Percentiles rank a stretch among this genome's conserved stretches.
Evolutionary conservation across 1,140 invertebrate genomes (phyloP).

Genomic region (Homalodisca vitripennis): DNA sequence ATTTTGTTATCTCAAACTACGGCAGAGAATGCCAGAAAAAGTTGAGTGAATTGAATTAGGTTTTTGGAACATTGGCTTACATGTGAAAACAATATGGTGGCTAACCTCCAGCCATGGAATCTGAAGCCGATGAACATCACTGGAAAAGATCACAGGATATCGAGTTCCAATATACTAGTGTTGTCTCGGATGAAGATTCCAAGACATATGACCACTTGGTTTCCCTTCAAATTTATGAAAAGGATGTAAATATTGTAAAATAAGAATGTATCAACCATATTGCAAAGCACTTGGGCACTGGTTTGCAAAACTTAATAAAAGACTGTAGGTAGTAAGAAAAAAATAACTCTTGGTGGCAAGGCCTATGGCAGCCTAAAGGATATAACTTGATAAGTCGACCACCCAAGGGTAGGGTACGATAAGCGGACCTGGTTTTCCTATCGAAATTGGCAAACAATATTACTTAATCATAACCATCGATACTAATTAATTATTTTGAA

Average conservation of each 20-base stretch:
- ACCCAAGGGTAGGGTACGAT: no score
- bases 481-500: no score
- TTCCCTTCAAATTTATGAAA: slow-evolving; percentile 37
- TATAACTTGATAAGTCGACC: no score
- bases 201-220: slow-evolving; percentile 38
- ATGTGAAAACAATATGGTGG: slow-evolving; percentile 36
- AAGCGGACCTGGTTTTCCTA: no score
- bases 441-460: no score
- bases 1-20: slow-evolving; percentile 13
- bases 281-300: slow-evolving; percentile 40
- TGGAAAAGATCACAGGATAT: slow-evolving; percentile 39
- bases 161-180: slow-evolving; percentile 39
- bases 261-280: slow-evolving; percentile 44
- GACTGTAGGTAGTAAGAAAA: slow-evolving; percentile 24
- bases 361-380: slow-evolving; percentile 27
- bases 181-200: slow-evolving; percentile 42
- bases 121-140: slow-evolving; percentile 37
- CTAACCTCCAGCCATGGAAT: slow-evolving; percentile 40
- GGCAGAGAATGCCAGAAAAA: background rate
- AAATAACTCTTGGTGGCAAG: slow-evolving; percentile 32
- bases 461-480: no score
- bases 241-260: slow-evolving; percentile 36
- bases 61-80: slow-evolving; percentile 33
- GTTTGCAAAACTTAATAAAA: slow-evolving; percentile 31
- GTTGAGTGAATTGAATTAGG: background rate